Evolutionary conservation across 2,797 vertebrate genomes (phyloP), one percentile per base, ranked within the genome.

Genomic region (Enteromius thamalakanensis): DNA sequence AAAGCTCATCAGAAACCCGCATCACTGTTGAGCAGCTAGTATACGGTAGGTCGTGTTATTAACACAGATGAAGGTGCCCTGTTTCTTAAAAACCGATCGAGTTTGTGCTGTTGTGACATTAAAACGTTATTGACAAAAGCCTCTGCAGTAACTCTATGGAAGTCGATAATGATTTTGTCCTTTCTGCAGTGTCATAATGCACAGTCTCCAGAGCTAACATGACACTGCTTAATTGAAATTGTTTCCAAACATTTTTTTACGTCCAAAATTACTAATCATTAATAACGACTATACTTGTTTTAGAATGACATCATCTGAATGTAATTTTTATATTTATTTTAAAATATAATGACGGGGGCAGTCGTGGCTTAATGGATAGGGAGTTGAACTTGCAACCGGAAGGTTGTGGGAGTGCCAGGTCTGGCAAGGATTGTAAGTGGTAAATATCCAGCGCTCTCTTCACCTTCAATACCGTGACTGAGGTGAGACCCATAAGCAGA

Each of bases 61-160:
- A 62, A 32, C 55, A 62, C 32, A 55, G 65, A 49, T 65, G 72
- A 81, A 85, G 78, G 53, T 85, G 53, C 34, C 69, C 37, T n/a
- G 21, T 76, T 79, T 47, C 17, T 65, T 42, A 4, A 42, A 76
- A 85, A 47, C 67, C 32, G 32, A 76, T 75, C 1, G 8, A 34
- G 74, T 64, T 71, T 42, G 65, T 82, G 62, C 26, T 49, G 51
- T 37, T 58, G 34, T 55, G 32, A 79, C 37, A 72, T 76, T 67
- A 19, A 84, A 72, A 70, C 7, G 67, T 58, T 81, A 81, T 80
- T 40, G 84, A 76, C 75, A 5, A 7, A 2, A 5, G 21, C 53
- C 51, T 21, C 55, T 29, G 23, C 68, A 1, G 68, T 64, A 72
- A 67, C 51, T 32, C 55, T 47, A 29, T 55, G 21, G 45, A 81